Conservation (phyloP, 2,888 invertebrate species). For the Meloe dianella region DNA sequence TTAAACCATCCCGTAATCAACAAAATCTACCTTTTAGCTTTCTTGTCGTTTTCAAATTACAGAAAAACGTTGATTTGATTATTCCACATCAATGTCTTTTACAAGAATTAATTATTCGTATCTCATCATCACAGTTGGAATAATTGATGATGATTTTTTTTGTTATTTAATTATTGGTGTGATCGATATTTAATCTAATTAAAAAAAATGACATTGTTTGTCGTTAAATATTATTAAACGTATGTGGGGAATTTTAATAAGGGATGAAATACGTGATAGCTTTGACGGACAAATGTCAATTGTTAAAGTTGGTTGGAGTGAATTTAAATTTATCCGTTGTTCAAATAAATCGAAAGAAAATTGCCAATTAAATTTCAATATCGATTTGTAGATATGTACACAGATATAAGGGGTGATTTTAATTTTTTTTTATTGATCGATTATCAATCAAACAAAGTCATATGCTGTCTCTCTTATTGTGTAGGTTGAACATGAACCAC, state of each 20-base stretch:
- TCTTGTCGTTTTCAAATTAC: not conserved
- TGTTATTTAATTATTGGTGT: not conserved
- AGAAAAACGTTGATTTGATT: not conserved
- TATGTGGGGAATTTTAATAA: constrained; percentile 4
- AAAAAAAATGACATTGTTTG: not conserved
- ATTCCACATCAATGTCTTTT: constrained; percentile 3
- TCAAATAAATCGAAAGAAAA: constrained; percentile 2
- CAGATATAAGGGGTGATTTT: not conserved
- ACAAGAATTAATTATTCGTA: not conserved
- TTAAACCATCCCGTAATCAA: not conserved
- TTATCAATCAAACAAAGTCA: not conserved
- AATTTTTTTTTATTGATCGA: not conserved
- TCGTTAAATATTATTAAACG: not conserved
- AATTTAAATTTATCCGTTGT: not conserved
- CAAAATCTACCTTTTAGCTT: not conserved
- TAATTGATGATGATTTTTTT: not conserved
- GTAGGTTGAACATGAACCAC: not conserved
- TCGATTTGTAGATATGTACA: not conserved
- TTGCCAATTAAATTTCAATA: not conserved
- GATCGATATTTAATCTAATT: not conserved
- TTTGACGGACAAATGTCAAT: constrained; percentile 1
- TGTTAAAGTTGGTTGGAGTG: not conserved
- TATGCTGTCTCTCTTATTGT: not conserved
- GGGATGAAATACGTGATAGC: not conserved
- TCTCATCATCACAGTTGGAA: not conserved